Evolutionary conservation across 2,888 invertebrate genomes (phyloP).

Genomic region (Cheilosia urbana): DNA sequence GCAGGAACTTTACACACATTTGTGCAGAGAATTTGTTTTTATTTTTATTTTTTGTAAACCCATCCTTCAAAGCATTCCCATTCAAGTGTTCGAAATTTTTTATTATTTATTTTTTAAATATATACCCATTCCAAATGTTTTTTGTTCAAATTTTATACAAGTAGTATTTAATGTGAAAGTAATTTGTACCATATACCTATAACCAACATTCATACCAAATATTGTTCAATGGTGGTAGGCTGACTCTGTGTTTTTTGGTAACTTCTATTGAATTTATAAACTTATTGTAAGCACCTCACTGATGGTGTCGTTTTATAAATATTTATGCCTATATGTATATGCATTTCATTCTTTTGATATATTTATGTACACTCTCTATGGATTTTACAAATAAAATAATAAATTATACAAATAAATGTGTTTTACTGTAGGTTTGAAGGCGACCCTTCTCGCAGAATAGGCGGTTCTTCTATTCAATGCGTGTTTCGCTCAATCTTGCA

Average conservation of each 20-base stretch:
- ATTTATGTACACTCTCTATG: slow-evolving; percentile 57
- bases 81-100: slow-evolving; percentile 36
- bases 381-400: slow-evolving; percentile 64
- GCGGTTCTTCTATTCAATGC: no score
- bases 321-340: slow-evolving; percentile 32
- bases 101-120: neutral
- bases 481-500: no score
- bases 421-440: neutral
- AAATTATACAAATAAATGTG: slow-evolving; percentile 16
- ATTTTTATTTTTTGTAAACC: neutral
- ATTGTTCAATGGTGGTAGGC: slow-evolving; percentile 39
- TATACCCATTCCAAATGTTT: neutral
- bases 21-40: neutral
- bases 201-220: slow-evolving; percentile 1
- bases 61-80: slow-evolving; percentile 13
- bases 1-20: neutral
- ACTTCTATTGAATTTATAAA: slow-evolving; percentile 33
- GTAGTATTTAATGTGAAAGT: neutral
- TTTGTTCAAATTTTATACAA: neutral
- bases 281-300: slow-evolving; percentile 4
- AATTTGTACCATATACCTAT: neutral
- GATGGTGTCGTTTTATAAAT: slow-evolving; percentile 33
- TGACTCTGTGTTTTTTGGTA: slow-evolving; percentile 36
- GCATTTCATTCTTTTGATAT: slow-evolving; percentile 68
- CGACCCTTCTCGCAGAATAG: no score